phyloP scores from a whole-genome alignment of 2,113 vertebrate species.

The Dipodomys stephensi region DNA sequence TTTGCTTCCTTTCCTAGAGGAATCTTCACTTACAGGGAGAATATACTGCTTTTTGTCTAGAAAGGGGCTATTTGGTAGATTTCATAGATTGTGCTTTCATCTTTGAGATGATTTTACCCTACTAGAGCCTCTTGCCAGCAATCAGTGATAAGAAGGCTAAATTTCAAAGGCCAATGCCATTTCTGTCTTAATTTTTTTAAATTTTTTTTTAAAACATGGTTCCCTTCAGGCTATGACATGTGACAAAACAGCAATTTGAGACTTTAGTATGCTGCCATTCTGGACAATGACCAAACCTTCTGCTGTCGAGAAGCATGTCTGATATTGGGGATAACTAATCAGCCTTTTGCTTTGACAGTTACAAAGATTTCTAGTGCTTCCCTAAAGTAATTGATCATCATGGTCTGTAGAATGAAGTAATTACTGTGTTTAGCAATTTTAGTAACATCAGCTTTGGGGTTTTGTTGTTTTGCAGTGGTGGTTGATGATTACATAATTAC shows the following conservation, averaged over 20 bases:
- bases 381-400: conserved; percentile 46
- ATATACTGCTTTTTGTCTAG: conserved; percentile 27
- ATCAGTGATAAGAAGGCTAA: conserved; percentile 47
- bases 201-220: conserved; percentile 55
- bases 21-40: not conserved
- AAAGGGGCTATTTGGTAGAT: conserved; percentile 9
- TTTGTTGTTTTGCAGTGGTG: conserved; percentile 64
- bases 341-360: conserved; percentile 44
- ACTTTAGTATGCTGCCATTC: conserved; percentile 20
- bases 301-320: not conserved
- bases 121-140: conserved; percentile 55
- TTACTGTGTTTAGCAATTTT: conserved; percentile 63
- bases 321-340: conserved; percentile 16
- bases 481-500: conserved; percentile 71
- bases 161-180: conserved; percentile 50
- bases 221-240: conserved; percentile 14
- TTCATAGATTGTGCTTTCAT: conserved; percentile 51
- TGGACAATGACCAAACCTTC: conserved; percentile 44
- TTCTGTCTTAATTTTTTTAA: conserved; percentile 9
- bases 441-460: conserved; percentile 36
- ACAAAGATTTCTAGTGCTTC: conserved; percentile 56
- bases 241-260: conserved; percentile 54
- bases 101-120: conserved; percentile 47
- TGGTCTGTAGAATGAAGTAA: conserved; percentile 67
- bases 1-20: conserved; percentile 25